Conservation (phyloP, 2,113 vertebrate genomes). For the Fregata magnificens region DNA sequence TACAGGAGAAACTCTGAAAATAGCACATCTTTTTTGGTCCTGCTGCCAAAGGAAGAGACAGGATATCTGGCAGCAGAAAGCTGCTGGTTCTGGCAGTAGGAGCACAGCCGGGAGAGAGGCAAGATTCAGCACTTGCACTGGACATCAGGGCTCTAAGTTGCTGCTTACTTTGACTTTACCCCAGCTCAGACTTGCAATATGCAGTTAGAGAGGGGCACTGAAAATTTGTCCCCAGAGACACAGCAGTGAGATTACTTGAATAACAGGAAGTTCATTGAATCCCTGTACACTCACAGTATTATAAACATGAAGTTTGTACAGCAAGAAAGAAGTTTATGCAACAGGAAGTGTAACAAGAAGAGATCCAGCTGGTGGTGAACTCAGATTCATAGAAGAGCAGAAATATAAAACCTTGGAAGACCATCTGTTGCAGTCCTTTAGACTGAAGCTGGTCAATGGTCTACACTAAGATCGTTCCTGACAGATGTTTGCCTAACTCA, state of each 20-base stretch:
- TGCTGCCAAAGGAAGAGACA: not conserved
- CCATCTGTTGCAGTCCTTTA: not conserved
- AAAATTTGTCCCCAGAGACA: not conserved
- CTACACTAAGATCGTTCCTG: not conserved
- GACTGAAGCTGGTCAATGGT: not conserved
- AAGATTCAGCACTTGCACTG: not conserved
- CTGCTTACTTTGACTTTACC: not conserved
- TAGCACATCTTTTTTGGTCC: not conserved
- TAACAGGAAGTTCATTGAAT: not conserved
- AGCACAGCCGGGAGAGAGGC: not conserved
- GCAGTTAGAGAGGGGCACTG: not conserved
- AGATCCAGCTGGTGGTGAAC: not conserved
- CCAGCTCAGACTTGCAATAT: not conserved
- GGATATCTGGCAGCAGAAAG: not conserved
- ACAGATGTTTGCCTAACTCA: not conserved
- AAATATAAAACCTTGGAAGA: not conserved
- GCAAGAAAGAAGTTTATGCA: not conserved
- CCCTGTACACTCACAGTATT: not conserved
- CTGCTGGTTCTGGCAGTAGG: not conserved
- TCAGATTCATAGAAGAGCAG: not conserved
- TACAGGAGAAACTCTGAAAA: not conserved
- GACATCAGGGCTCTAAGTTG: not conserved
- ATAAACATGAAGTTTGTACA: not conserved
- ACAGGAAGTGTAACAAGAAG: not conserved
- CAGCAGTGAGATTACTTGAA: not conserved